Conservation (phyloP, 2,797 vertebrate genomes). For the Typhlichthys subterraneus region DNA sequence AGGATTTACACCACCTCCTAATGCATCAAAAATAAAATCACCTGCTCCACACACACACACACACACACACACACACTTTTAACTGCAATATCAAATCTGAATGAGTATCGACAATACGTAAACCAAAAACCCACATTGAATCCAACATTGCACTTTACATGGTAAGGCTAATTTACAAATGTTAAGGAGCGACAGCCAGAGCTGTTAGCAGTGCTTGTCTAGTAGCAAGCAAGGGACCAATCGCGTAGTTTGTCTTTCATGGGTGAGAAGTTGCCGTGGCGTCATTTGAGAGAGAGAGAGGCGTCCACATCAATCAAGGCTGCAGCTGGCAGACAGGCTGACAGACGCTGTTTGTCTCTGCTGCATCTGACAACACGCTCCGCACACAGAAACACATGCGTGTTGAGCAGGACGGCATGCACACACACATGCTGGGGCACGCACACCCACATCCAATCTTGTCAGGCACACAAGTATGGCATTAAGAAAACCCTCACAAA, state of each 20-base stretch:
- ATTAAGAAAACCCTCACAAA: constrained; percentile 22
- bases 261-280: constrained; percentile 62
- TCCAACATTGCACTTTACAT: too few species aligned
- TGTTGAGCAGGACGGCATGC: constrained; percentile 15
- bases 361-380: constrained; percentile 41
- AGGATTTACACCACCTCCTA: neutral
- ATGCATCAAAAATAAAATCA: neutral
- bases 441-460: constrained; percentile 10
- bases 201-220: constrained; percentile 15
- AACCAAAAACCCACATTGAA: too few species aligned
- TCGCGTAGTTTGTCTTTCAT: constrained; percentile 67
- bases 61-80: neutral
- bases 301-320: constrained; percentile 72
- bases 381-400: constrained; percentile 40
- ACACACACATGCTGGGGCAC: constrained; percentile 17
- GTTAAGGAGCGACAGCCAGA: too few species aligned
- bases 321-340: constrained; percentile 66
- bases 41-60: too few species aligned
- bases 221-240: constrained; percentile 17
- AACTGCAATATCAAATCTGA: too few species aligned
- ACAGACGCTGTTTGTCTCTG: constrained; percentile 69
- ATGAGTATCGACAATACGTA: too few species aligned
- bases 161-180: too few species aligned
- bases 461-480: constrained; percentile 8
- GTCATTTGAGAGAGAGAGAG: constrained; percentile 52